Conservation (phyloP, 2,888 invertebrate species). For the Agriopis leucophaearia region DNA sequence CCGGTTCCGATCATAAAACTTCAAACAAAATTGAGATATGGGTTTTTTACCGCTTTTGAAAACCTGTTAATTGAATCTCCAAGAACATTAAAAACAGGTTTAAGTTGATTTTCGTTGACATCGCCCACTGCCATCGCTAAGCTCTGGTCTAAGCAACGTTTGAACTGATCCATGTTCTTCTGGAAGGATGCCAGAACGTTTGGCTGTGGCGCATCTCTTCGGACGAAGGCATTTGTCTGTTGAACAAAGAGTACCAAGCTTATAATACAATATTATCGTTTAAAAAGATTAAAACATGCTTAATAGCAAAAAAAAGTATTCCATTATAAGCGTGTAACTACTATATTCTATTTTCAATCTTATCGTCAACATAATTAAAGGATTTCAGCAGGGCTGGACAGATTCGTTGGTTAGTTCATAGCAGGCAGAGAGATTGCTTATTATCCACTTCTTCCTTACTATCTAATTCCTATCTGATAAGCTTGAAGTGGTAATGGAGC, state of each 20-base stretch:
- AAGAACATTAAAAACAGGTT: constrained; percentile 66
- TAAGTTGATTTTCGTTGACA: constrained; percentile 69
- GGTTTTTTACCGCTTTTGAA: constrained; percentile 66
- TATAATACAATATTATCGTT: not conserved
- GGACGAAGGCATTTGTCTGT: constrained; percentile 59
- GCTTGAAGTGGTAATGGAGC: too few species aligned
- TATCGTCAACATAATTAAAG: too few species aligned
- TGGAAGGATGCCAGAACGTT: constrained; percentile 61
- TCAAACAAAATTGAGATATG: not conserved
- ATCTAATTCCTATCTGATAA: too few species aligned
- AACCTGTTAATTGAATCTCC: constrained; percentile 71
- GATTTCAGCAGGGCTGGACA: too few species aligned
- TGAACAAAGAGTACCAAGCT: not conserved
- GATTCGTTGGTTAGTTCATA: too few species aligned
- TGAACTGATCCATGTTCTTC: constrained; percentile 67
- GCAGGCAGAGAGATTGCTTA: too few species aligned
- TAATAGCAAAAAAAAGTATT: too few species aligned
- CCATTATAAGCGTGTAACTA: too few species aligned
- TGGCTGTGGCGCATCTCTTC: constrained; percentile 54
- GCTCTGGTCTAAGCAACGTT: constrained; percentile 68
- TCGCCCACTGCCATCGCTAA: constrained; percentile 64
- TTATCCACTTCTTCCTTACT: too few species aligned
- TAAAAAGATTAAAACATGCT: too few species aligned
- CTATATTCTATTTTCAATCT: too few species aligned
- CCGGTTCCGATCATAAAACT: too few species aligned